Base-by-base conservation (phyloP, 1,140 invertebrate genomes). In the Pseudomyrmex gracilis region DNA sequence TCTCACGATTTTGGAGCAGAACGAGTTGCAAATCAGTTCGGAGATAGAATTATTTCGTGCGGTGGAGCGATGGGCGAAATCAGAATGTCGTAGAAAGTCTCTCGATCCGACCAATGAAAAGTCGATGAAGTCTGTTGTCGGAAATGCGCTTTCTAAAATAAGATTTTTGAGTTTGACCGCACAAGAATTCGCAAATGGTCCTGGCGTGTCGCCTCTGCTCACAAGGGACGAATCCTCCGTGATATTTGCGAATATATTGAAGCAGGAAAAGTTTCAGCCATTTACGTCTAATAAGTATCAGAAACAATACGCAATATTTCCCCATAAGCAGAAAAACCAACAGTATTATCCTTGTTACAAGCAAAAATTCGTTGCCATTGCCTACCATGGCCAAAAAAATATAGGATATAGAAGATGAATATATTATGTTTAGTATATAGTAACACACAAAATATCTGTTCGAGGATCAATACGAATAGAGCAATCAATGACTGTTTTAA, bases 141-240 rank as follows among this genome's bases (percentile, higher is more conserved):
- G 95, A 4, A 94, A 95, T 87, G 96, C 96, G 0, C 92, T 97
- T 3, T 95, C 95, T 73, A 96, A 97, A 92, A 96, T 97, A 67
- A 94, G 97, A 24, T 98, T 98, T 92, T 94, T 98, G 0, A 97
- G 97, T 0, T 93, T 98, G 85, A 96, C 96, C 0, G 96, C 97
- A 1, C 95, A 97, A 89, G 96, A 98, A 94, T 98, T 98, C 92
- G 97, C 97, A 2, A 96, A 96, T 87, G 97, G 97, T 0, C 96
- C 97, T 3, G 97, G 96, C 0, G 94, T 95, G 20, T 97, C 97
- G 1, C 94, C 95, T 45, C 92, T 98, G 2, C 94, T 98, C 12
- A 95, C 96, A 0, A 95, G 96, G 91, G 95, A 97, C 13, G 97
- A 98, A 92, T 96, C 96, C n/a, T 96, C 97, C 87, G 95, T 96